phyloP scores from a whole-genome alignment of 2,888 invertebrate species.

The Phalangium opilio region DNA sequence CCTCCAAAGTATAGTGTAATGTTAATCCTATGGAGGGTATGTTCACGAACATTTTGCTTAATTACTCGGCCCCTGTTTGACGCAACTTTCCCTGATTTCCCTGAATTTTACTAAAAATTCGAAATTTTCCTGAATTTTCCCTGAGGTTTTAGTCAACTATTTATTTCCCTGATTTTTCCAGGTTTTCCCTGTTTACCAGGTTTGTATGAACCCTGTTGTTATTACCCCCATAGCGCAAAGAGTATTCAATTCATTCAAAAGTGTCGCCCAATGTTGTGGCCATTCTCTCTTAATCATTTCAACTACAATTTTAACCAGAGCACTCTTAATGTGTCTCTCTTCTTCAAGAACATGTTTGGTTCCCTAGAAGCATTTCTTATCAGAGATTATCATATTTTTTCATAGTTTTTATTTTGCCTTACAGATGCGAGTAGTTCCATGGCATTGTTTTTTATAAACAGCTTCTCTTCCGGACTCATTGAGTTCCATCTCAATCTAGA shows the following conservation, averaged over 20 bases:
- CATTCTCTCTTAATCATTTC: slow-evolving; percentile 94
- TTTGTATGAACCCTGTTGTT: too few relatives aligned
- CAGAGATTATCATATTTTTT: too few relatives aligned
- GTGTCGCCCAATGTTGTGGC: slow-evolving; percentile 90
- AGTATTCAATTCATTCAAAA: slow-evolving; percentile 64
- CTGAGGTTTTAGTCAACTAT: too few relatives aligned
- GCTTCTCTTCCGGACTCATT: slow-evolving; percentile 68
- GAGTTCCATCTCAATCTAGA: slow-evolving; percentile 61
- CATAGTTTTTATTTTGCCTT: slow-evolving; percentile 8
- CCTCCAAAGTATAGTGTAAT: too few relatives aligned
- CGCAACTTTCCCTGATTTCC: too few relatives aligned
- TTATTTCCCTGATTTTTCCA: too few relatives aligned
- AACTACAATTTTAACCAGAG: slow-evolving; percentile 61
- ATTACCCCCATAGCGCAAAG: slow-evolving; percentile 64
- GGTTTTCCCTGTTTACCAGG: too few relatives aligned
- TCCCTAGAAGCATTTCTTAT: slow-evolving; percentile 36
- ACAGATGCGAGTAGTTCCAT: slow-evolving; percentile 25
- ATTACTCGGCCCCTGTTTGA: too few relatives aligned
- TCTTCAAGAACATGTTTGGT: slow-evolving; percentile 41
- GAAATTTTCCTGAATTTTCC: too few relatives aligned
- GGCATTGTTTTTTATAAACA: slow-evolving; percentile 57
- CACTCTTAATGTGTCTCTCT: slow-evolving; percentile 30
- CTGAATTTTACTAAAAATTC: too few relatives aligned
- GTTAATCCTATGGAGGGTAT: too few relatives aligned
- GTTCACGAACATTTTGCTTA: too few relatives aligned